Evolutionary conservation across 2,888 invertebrate genomes (phyloP), one percentile per base, ranked within the genome.

Genomic region (Chesias legatella): DNA sequence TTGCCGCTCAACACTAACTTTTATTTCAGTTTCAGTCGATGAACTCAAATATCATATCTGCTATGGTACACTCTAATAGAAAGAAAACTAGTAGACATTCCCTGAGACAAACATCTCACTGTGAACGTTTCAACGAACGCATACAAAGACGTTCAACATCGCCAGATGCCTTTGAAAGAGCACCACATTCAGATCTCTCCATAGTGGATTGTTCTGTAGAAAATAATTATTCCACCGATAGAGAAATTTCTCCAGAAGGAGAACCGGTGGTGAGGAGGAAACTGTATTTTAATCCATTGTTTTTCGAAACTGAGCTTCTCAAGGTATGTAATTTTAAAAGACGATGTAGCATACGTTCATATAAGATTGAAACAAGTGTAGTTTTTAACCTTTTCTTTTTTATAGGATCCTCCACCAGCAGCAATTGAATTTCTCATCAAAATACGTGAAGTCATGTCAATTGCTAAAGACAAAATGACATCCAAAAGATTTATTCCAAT

Each of bases 241-340:
- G 70, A 39, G 40, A 73, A 81, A 49, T 70, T 10, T 50, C 75
- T 67, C 67, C 76, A 13, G 72, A 74, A 48, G 79, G 78, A 10
- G 83, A 83, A 43, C 70, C 73, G 29, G 67, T 67, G 0, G 90
- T 92, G 5, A 89, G 95, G 43, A 91, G 92, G 58, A 95, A 96
- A 65, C 82, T 96, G 2, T 96, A 95, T 69, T 96, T 96, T 64
- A 96, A 96, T 79, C 96, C 96, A 0, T 95, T 96, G 0, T 97
- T 96, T 73, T 96, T 97, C 64, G 97, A 97, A 73, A 93, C 93
- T 0, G 95, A 96, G 67, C 83, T 95, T 48, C 81, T 97, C 34
- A 89, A 94, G 90, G 95, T 95, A 88, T 88, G 5, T 17, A 5
- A 17, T 5, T 5, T 17, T 3, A 5, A 3, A 17, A 17, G 2